phyloP scores from a whole-genome alignment of 35 echinoderm and acorn worm species.

The Eucidaris tribuloides region DNA sequence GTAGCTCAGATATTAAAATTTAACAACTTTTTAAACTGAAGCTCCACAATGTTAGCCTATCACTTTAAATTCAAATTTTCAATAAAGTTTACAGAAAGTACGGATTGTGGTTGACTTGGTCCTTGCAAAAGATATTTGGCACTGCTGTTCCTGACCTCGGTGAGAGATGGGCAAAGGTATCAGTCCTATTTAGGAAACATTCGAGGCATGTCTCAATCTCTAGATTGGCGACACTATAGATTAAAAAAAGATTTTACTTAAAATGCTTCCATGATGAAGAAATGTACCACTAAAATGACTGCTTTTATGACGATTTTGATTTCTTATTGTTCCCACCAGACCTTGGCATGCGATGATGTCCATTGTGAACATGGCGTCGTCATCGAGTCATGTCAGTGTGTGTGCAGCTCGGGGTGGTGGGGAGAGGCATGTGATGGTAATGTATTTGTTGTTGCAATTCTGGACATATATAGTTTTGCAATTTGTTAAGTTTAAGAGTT shows the following conservation, averaged over 20 bases:
- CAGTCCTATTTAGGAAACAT: neutral
- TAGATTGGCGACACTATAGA: neutral
- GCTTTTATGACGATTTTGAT: neutral
- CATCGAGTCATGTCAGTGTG: constrained; percentile 29
- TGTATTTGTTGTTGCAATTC: neutral
- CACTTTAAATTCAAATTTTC: too few species aligned
- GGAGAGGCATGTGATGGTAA: constrained; percentile 58
- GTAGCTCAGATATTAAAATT: too few species aligned
- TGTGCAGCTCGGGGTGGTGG: constrained; percentile 44
- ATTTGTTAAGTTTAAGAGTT: neutral
- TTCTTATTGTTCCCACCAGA: too few species aligned
- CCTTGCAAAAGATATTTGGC: too few species aligned
- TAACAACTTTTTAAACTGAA: too few species aligned
- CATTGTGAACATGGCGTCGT: constrained; percentile 29
- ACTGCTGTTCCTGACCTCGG: too few species aligned
- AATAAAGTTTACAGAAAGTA: too few species aligned
- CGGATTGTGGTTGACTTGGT: too few species aligned
- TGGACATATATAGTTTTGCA: neutral
- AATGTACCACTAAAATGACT: neutral
- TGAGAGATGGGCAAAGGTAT: too few species aligned
- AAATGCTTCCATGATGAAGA: neutral
- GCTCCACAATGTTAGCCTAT: too few species aligned
- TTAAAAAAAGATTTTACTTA: neutral
- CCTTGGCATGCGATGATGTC: constrained; percentile 16
- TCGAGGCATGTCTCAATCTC: neutral